A percentile compares a stretch with the other conserved stretches of the same genome.
These are phyloP conservation scores for Zaprionus obscuricornis DNA, from an alignment of 2,888 invertebrate species.

Conservation along the genomic window DNA sequence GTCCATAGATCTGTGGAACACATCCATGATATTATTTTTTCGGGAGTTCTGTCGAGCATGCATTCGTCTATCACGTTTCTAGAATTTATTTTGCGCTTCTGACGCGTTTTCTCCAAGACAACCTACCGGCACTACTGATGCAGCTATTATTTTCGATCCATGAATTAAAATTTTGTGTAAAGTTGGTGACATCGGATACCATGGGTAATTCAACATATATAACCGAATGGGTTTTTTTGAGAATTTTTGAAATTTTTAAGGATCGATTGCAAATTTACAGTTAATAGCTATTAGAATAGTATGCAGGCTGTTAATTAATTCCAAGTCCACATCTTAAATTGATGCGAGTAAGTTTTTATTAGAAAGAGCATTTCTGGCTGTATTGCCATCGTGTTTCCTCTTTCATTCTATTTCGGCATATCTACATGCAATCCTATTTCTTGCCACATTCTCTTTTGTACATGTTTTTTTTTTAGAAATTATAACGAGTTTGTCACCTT, in stretches of 20 bases:
- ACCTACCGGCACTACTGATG: constrained; percentile 6
- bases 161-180: constrained; percentile 9
- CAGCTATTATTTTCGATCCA: constrained; percentile 5
- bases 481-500: constrained; percentile 8
- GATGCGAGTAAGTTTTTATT: neutral
- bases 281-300: constrained; percentile 2
- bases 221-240: constrained; percentile 4
- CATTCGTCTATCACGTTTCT: constrained; percentile 8
- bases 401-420: too few relatives aligned
- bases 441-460: constrained; percentile 19
- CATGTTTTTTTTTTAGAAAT: constrained; percentile 12
- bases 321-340: constrained; percentile 5
- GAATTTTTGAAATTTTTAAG: constrained; percentile 7
- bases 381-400: constrained; percentile 4
- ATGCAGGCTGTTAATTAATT: neutral
- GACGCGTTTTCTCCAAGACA: constrained; percentile 9
- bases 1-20: constrained; percentile 4
- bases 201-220: constrained; percentile 5
- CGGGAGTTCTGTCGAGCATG: constrained; percentile 4
- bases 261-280: constrained; percentile 7
- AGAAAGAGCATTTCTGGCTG: neutral
- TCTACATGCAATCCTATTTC: constrained; percentile 28
- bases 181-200: constrained; percentile 8
- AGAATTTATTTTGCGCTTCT: constrained; percentile 13
- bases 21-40: constrained; percentile 5